These are phyloP conservation scores for Drosophila anceps DNA, from an alignment of 2,888 invertebrate species.

Conservation along the genomic window DNA sequence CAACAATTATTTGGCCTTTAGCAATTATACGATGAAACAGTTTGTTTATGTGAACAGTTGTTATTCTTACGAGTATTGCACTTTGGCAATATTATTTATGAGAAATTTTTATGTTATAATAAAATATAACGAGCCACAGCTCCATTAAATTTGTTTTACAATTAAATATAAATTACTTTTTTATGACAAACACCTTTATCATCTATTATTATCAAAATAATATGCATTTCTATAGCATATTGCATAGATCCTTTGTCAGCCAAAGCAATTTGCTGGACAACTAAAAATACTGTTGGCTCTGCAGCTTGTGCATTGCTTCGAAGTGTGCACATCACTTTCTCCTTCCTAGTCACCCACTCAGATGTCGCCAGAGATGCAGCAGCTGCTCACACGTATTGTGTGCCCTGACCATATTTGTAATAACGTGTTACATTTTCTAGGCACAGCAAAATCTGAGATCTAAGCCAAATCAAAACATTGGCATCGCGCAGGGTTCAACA, in stretches of 20 bases:
- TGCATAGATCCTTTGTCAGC: background rate
- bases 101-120: background rate
- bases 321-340: conserved; percentile 32
- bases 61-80: background rate
- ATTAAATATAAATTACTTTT: background rate
- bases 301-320: background rate
- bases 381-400: conserved; percentile 38
- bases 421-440: conserved; percentile 59
- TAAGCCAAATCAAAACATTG: conserved; percentile 18
- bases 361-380: background rate
- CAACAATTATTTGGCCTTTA: conserved; percentile 40
- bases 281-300: background rate
- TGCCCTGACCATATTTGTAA: conserved; percentile 69
- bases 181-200: background rate
- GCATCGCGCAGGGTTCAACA: conserved; percentile 28
- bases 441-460: conserved; percentile 22
- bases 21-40: background rate
- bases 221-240: background rate
- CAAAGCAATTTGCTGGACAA: background rate
- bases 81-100: too few relatives aligned
- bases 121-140: background rate
- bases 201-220: background rate
- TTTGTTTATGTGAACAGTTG: conserved; percentile 4
- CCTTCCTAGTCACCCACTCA: conserved; percentile 27
- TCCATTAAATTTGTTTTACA: background rate